Evolutionary conservation across 2,888 invertebrate species (phyloP), one percentile per base, ranked within the genome.

Genomic region (Tetramorium bicarinatum): DNA sequence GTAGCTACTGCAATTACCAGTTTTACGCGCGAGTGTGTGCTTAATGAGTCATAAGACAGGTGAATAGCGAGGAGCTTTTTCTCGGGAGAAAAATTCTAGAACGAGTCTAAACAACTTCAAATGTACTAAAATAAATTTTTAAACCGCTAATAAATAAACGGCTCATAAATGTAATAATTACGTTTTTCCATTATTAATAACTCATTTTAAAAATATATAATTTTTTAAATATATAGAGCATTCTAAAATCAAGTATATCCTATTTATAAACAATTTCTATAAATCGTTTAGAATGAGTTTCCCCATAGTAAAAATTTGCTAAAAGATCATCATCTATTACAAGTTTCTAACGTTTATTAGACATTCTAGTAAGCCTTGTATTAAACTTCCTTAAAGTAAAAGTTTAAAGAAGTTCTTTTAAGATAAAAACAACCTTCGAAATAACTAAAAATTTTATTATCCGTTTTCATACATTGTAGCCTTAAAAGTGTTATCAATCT

Each of bases 1-100:
- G n/a, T n/a, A 56, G 38, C 54, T 6, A 47, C 4, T 38, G 67
- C 34, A 69, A 79, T 69, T 69, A 59, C 21, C 47, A 59, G 56
- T 79, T 79, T 67, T 69, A 69, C 34, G 56, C 44, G 59, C 69
- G 44, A 56, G 21, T 44, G 34, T 69, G 21, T 54, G 25, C 38
- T 59, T 71, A 59, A 80, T 80, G 59, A 80, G 38, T 71, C 79
- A 71, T 59, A 59, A 71, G 38, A 3, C 18, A 3, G 21, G 9
- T 41, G n/a, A 79, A 34, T 34, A 25, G 7, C 15, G 9, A 44
- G 21, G 4, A 54, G 18, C 25, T 38, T 79, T 52, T 79, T 44
- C 41, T 61, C 49, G 6, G 29, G 29, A 34, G 29, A 34, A 34
- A 34, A 3, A 59, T 25, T 25, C 8, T 15, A 69, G 44, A 54